phyloP scores from a whole-genome alignment of 2,797 vertebrate species.

The Fistularia tabacaria region DNA sequence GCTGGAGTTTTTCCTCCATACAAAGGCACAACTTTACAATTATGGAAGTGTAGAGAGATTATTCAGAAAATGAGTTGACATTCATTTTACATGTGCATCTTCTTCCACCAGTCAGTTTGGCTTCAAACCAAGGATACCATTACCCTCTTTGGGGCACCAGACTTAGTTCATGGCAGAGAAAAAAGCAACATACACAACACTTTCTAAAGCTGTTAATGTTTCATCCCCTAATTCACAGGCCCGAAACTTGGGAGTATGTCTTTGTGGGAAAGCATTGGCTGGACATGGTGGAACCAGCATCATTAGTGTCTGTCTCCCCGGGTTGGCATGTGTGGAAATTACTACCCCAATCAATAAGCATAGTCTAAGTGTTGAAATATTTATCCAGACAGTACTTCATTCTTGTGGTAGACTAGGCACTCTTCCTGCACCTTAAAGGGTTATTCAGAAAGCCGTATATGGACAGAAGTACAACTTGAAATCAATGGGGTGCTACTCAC shows the following conservation, averaged over 20 bases:
- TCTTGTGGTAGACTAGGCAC: conserved; percentile 77
- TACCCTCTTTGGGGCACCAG: conserved; percentile 55
- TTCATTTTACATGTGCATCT: conserved; percentile 22
- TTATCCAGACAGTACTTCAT: conserved; percentile 80
- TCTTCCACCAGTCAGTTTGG: conserved; percentile 50
- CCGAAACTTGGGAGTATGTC: conserved; percentile 66
- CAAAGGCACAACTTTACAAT: conserved; percentile 22
- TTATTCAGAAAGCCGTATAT: conserved; percentile 81
- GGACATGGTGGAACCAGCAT: conserved; percentile 83
- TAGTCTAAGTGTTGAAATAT: conserved; percentile 87
- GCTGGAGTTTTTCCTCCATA: conserved; percentile 6
- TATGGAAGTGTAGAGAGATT: conserved; percentile 7
- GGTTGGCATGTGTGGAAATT: conserved; percentile 82
- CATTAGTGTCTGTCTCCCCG: conserved; percentile 77
- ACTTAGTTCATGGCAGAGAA: conserved; percentile 46
- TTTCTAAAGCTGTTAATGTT: conserved; percentile 80
- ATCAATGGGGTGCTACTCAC: conserved; percentile 79
- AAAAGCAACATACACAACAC: conserved; percentile 60
- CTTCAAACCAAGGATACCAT: conserved; percentile 67
- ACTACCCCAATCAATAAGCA: conserved; percentile 84
- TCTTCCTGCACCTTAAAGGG: conserved; percentile 81
- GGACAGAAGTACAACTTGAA: conserved; percentile 80
- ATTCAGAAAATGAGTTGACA: conserved; percentile 35
- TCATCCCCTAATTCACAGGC: conserved; percentile 78
- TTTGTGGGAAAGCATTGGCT: conserved; percentile 79